Evolutionary conservation across 2,888 invertebrate genomes (phyloP), one percentile per base, ranked within the genome.

Genomic region (Stenurella melanura): DNA sequence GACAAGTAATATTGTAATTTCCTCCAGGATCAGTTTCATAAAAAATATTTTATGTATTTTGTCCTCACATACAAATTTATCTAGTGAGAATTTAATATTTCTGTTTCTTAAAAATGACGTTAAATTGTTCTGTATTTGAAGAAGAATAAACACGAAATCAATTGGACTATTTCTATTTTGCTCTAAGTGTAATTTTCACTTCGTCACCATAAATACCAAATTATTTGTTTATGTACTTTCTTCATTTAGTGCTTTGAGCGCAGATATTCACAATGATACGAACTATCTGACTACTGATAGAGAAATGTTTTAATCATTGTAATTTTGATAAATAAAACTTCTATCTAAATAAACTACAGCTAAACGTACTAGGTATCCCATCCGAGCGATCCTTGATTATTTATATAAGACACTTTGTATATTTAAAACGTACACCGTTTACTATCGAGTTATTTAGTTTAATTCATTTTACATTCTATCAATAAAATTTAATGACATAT

Each of bases 401-500:
- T 80, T 80, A 69, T 77, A 73, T 77, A 77, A 78, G 73, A 69
- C 76, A 80, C 78, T 77, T 80, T 80, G 78, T 80, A 75, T 80
- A 80, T 80, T 80, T 80, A 71, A 78, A 80, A 76, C 64, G 60
- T 75, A 64, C 74, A 61, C 63, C 74, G 74, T 76, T 78, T 75
- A 80, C 78, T 77, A 73, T 75, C 60, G 72, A 60, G 73, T 79
- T 79, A 79, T 81, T 78, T 79, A 78, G 74, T 79, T 79, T 79
- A 81, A 81, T 78, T 61, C 69, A 42, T 75, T 75, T 75, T 64
- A 63, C 17, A 70, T 69, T 78, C 75, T 69, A 69, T 69, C 80
- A 76, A 79, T 83, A 82, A 83, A 84, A 75, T 82, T 83, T 83
- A 83, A 84, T 83, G 83, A 78, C 80, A 83, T 78, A 80, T 80